Percentiles rank a stretch among this genome's conserved stretches.
Conservation (phyloP, 2,797 vertebrate species). For the Perodicticus potto region DNA sequence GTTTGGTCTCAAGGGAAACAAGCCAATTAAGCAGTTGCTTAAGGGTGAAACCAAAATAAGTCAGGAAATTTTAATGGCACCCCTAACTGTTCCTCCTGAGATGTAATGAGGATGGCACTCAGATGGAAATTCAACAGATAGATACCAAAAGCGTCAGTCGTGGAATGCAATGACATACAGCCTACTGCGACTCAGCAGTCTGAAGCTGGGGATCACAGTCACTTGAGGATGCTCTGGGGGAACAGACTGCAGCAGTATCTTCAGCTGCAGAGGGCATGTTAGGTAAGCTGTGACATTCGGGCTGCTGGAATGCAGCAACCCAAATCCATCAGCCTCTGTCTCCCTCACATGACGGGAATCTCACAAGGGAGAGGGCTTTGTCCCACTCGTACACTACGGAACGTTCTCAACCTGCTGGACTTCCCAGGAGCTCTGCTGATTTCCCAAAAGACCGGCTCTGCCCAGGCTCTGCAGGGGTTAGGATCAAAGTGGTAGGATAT, state of each 20-base stretch:
- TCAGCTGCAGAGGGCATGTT: neutral
- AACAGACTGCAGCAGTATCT: neutral
- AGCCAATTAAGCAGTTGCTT: slow-evolving; percentile 75
- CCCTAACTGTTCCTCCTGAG: slow-evolving; percentile 53
- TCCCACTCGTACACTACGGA: neutral
- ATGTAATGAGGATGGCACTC: slow-evolving; percentile 24
- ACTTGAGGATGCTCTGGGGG: neutral
- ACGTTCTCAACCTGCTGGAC: neutral
- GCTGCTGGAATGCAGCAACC: neutral
- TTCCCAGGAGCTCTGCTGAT: neutral
- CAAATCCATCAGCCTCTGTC: neutral
- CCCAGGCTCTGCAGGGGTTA: neutral
- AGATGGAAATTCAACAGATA: slow-evolving; percentile 9
- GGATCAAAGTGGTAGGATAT: neutral
- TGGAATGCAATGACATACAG: neutral
- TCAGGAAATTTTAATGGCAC: slow-evolving; percentile 67
- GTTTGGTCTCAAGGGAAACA: slow-evolving; percentile 69
- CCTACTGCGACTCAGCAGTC: neutral
- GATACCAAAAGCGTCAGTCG: neutral
- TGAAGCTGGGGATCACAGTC: neutral
- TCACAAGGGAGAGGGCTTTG: neutral
- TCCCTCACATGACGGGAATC: neutral
- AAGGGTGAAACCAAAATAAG: slow-evolving; percentile 73
- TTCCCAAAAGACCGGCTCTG: slow-evolving; percentile 21
- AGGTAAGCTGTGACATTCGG: neutral